These are phyloP conservation scores for Pterostichus madidus DNA, from an alignment of 2,888 invertebrate genomes.

Conservation along the genomic window DNA sequence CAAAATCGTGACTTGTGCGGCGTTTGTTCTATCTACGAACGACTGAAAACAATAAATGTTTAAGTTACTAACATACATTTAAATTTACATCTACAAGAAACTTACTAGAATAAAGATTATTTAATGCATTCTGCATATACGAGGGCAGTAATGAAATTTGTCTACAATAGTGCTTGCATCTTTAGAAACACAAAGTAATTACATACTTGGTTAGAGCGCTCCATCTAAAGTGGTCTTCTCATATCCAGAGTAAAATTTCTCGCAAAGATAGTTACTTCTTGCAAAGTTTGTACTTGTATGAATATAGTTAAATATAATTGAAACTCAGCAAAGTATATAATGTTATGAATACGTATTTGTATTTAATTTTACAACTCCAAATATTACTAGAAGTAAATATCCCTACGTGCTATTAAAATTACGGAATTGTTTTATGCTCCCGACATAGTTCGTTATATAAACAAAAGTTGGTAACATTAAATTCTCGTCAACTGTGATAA, in stretches of 20 bases:
- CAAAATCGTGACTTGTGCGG: too few relatives aligned
- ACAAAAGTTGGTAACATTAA: conserved; percentile 1
- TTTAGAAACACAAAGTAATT: conserved; percentile 1
- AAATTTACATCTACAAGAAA: too few relatives aligned
- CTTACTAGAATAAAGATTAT: not conserved
- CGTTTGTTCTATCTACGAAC: too few relatives aligned
- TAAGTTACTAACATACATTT: too few relatives aligned
- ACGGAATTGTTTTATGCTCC: not conserved
- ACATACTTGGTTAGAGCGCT: not conserved
- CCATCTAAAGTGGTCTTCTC: not conserved
- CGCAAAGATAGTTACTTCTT: not conserved
- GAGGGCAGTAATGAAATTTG: not conserved
- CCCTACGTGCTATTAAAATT: not conserved
- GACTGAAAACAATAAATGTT: too few relatives aligned
- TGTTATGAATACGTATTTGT: not conserved
- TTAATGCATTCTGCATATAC: not conserved
- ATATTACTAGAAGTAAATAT: not conserved
- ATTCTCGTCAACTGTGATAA: not conserved
- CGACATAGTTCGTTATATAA: not conserved
- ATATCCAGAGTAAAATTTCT: not conserved
- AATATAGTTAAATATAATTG: not conserved
- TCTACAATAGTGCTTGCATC: not conserved
- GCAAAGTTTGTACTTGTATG: not conserved
- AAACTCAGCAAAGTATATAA: not conserved
- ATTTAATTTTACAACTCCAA: not conserved